Conservation (phyloP, 2,888 invertebrate genomes). For the Macrophya alboannulata region DNA sequence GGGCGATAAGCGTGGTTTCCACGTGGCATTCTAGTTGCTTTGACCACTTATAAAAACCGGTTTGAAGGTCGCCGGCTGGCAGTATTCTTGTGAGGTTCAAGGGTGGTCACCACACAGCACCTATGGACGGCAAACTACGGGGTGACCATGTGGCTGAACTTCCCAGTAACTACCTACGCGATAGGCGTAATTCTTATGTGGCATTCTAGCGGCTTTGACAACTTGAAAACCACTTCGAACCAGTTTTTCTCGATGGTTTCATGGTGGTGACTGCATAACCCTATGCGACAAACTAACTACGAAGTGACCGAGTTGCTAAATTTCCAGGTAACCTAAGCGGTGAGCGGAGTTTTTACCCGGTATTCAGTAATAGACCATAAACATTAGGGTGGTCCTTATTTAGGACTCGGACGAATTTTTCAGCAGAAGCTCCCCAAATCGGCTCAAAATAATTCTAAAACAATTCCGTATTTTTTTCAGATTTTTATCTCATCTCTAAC, state of each 20-base stretch:
- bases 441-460: no score
- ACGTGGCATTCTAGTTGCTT: no score
- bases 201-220: neutral
- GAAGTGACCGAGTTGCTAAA: no score
- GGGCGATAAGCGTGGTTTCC: no score
- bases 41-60: neutral
- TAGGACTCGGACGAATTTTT: no score
- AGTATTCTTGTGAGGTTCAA: neutral
- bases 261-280: conserved; percentile 7
- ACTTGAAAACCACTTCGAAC: neutral
- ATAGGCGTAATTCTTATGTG: neutral
- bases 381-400: neutral
- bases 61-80: conserved; percentile 5
- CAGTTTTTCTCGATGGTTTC: neutral
- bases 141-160: neutral
- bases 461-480: no score
- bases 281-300: neutral
- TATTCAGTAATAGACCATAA: neutral
- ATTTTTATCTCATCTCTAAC: no score
- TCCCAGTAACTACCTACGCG: neutral
- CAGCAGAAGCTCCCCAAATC: no score
- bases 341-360: no score
- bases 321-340: no score
- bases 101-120: neutral
- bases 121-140: neutral